These are phyloP conservation scores for Panulirus ornatus DNA, from an alignment of 1,140 invertebrate genomes.

Conservation along the genomic window DNA sequence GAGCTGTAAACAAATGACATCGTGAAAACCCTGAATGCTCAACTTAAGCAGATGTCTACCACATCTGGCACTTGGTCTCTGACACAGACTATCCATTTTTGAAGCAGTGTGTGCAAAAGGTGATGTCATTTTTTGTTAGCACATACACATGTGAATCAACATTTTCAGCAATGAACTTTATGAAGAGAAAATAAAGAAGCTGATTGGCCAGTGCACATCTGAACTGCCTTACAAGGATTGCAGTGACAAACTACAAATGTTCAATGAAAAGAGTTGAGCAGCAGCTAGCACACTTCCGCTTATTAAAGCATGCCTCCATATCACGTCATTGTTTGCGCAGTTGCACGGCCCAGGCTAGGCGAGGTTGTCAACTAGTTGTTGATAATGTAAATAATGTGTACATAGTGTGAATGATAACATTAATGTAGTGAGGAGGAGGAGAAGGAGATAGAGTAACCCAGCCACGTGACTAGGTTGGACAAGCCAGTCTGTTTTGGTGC, in stretches of 20 bases:
- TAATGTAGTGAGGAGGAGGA: background rate
- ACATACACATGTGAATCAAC: conserved; percentile 5
- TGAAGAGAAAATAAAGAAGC: conserved; percentile 45
- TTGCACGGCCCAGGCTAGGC: no score
- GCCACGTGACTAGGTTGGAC: background rate
- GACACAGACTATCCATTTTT: background rate
- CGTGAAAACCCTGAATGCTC: conserved; percentile 15
- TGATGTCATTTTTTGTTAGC: background rate
- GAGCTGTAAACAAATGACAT: conserved; percentile 34
- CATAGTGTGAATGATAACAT: no score
- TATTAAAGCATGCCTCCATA: no score
- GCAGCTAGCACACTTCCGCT: no score
- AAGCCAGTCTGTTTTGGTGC: no score
- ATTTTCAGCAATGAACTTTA: conserved; percentile 32
- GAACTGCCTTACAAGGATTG: conserved; percentile 49
- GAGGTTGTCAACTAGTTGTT: no score
- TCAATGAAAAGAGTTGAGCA: conserved; percentile 26
- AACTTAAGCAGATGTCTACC: conserved; percentile 14
- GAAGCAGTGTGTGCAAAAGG: background rate
- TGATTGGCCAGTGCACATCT: conserved; percentile 47
- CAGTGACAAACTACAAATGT: conserved; percentile 54
- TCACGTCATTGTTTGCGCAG: no score
- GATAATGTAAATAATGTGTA: no score
- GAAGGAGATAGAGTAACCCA: background rate
- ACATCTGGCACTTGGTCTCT: conserved; percentile 25